These are phyloP conservation scores for Acronicta aceris DNA, from an alignment of 2,888 invertebrate genomes.

Conservation along the genomic window DNA sequence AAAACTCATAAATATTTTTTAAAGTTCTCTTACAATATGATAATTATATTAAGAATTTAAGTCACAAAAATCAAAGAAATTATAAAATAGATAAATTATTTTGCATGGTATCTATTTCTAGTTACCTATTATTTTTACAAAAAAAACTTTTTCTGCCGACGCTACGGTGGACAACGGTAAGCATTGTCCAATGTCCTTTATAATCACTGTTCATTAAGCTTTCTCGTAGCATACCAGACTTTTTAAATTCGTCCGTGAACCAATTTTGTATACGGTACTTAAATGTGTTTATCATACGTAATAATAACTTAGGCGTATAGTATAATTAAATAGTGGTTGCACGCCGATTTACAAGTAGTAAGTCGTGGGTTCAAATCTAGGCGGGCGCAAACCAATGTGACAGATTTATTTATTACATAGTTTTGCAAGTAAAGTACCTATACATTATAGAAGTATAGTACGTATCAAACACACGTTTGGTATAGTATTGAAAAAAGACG, in stretches of 20 bases:
- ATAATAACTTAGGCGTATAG: not conserved
- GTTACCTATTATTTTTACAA: too few species aligned
- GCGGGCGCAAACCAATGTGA: not conserved
- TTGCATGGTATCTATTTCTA: too few species aligned
- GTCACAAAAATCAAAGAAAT: too few species aligned
- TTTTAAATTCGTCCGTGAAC: conserved; percentile 45
- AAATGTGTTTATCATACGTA: conserved; percentile 3
- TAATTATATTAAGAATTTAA: too few species aligned
- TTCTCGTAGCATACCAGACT: conserved; percentile 40
- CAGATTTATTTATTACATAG: not conserved
- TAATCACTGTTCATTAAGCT: conserved; percentile 48
- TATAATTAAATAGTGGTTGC: not conserved
- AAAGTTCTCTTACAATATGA: too few species aligned
- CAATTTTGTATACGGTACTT: conserved; percentile 15
- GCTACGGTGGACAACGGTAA: conserved; percentile 26
- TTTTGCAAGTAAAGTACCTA: too few species aligned
- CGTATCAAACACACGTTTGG: too few species aligned
- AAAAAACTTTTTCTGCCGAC: conserved; percentile 40
- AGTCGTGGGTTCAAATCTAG: not conserved
- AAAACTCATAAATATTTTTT: too few species aligned
- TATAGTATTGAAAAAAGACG: too few species aligned
- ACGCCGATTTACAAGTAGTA: not conserved
- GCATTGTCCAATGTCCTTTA: conserved; percentile 30
- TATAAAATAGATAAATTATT: too few species aligned
- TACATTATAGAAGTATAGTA: too few species aligned